Evolutionary conservation across 1,140 invertebrate genomes (phyloP).

Genomic region (Sarcophaga bullata): DNA sequence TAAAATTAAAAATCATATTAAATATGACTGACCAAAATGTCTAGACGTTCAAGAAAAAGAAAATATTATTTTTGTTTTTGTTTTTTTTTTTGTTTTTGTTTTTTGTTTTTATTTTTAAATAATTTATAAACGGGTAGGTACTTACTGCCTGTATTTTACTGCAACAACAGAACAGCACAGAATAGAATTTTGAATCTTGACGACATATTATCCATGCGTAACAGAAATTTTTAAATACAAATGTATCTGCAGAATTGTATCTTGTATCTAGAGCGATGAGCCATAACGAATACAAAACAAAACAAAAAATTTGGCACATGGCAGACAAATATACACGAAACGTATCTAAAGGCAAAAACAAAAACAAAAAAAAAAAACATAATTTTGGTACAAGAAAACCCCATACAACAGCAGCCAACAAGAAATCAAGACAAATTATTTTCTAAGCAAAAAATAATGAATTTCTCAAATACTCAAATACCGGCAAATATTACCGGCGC

Average conservation of each 20-base stretch:
- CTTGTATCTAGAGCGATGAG: slow-evolving; percentile 1
- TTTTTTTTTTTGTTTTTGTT: too few relatives aligned
- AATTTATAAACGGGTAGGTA: too few relatives aligned
- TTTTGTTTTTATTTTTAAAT: too few relatives aligned
- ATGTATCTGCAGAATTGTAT: slow-evolving; percentile 20
- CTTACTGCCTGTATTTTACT: too few relatives aligned
- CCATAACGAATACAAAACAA: not conserved
- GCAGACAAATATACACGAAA: not conserved
- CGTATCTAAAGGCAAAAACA: slow-evolving; percentile 6
- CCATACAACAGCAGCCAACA: slow-evolving; percentile 1
- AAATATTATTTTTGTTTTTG: too few relatives aligned
- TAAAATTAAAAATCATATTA: not conserved
- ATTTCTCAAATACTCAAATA: slow-evolving; percentile 32
- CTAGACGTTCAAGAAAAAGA: not conserved
- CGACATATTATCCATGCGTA: slow-evolving; percentile 41
- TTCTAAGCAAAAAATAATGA: not conserved
- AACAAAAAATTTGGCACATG: slow-evolving; percentile 24
- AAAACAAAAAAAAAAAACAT: not conserved
- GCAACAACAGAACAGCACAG: too few relatives aligned
- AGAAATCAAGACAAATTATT: slow-evolving; percentile 17
- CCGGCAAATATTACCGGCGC: not conserved
- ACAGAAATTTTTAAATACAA: slow-evolving; percentile 11
- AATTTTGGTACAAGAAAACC: slow-evolving; percentile 28
- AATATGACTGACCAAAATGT: slow-evolving; percentile 20
- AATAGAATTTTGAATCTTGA: slow-evolving; percentile 10